These are phyloP conservation scores for Drosophila peninsularis DNA, from an alignment of 2,888 invertebrate species.

Conservation along the genomic window DNA sequence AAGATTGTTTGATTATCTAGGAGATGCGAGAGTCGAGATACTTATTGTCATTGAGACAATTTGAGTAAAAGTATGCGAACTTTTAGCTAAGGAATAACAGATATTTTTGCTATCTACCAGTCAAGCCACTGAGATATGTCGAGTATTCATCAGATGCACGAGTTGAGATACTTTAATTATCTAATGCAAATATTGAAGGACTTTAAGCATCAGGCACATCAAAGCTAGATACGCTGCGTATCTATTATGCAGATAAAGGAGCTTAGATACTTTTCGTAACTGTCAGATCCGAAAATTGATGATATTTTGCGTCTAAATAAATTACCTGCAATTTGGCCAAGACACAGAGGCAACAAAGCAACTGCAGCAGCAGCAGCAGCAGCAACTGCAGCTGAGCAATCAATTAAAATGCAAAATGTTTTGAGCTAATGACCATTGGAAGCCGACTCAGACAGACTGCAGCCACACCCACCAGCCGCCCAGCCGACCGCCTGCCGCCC, in stretches of 20 bases:
- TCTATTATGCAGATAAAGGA: neutral
- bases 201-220: neutral
- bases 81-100: no score
- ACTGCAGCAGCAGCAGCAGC: constrained; percentile 45
- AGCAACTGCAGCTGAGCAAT: constrained; percentile 54
- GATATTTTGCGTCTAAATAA: constrained; percentile 45
- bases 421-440: constrained; percentile 34
- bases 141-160: neutral
- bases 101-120: no score
- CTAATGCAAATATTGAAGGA: neutral
- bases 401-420: constrained; percentile 71
- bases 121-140: neutral
- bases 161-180: neutral
- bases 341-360: constrained; percentile 40
- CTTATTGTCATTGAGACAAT: no score
- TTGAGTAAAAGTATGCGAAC: no score
- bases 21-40: no score
- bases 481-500: neutral
- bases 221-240: neutral
- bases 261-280: neutral
- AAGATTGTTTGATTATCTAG: no score
- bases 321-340: constrained; percentile 34
- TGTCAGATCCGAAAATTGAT: constrained; percentile 3
- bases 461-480: neutral
- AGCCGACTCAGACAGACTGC: constrained; percentile 7